Conservation (phyloP, 2,888 invertebrate species). For the Lepetodrilus schrolli region DNA sequence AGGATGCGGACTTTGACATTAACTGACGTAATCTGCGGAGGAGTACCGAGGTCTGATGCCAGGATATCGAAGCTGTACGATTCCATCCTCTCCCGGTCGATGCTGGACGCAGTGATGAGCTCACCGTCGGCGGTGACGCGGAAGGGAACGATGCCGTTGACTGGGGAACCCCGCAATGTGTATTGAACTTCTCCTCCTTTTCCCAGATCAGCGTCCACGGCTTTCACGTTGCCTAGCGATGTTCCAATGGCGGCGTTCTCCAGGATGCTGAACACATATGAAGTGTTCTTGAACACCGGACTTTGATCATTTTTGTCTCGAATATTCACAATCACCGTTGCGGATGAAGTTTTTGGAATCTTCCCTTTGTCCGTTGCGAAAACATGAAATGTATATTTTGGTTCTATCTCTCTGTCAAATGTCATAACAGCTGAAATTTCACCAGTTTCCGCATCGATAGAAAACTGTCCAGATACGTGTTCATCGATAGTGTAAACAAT, state of each 20-base stretch:
- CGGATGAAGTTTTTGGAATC: constrained; percentile 37
- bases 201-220: constrained; percentile 38
- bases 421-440: constrained; percentile 38
- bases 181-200: constrained; percentile 40
- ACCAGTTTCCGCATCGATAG: constrained; percentile 40
- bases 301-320: constrained; percentile 42
- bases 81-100: constrained; percentile 37
- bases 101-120: constrained; percentile 25
- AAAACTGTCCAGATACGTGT: constrained; percentile 32
- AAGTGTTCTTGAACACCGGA: constrained; percentile 36
- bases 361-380: constrained; percentile 38
- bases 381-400: constrained; percentile 37
- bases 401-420: constrained; percentile 37
- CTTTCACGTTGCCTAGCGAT: constrained; percentile 36
- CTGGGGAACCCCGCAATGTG: constrained; percentile 32
- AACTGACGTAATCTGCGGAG: constrained; percentile 39
- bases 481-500: constrained; percentile 39
- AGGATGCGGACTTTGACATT: constrained; percentile 35
- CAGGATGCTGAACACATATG: constrained; percentile 35
- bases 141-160: constrained; percentile 35
- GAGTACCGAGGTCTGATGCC: constrained; percentile 40
- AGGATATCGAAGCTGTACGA: constrained; percentile 39
- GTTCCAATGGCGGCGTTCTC: constrained; percentile 28
- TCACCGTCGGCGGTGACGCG: constrained; percentile 34
- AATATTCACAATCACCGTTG: constrained; percentile 39